Evolutionary conservation across 92 coral and sea anemone genomes (phyloP), one percentile per base, ranked within the genome.

Genomic region (Porites cylindrica): DNA sequence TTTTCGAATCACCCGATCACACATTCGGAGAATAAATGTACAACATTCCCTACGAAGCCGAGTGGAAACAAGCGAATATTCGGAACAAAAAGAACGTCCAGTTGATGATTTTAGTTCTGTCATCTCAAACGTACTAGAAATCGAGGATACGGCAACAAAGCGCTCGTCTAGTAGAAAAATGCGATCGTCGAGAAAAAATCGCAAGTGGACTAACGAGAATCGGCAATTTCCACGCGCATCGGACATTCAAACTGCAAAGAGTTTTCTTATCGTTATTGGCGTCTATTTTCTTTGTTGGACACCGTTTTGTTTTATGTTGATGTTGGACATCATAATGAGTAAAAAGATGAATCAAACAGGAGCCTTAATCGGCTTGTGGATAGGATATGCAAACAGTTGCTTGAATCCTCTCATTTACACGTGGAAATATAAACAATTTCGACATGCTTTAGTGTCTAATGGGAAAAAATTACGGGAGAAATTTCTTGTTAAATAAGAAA

Each of bases 341-440:
- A 51, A 52, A 21, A 90, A 78, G 63, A 53, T 68, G 10, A 76
- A 79, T n/a, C 77, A 80, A 14, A 74, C 82, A 82, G 87, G 74
- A 3, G 78, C 91, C 43, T 64, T 89, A 51, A 76, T 92, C 59
- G 86, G 84, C n/a, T 85, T 92, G 67, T 89, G 93, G 91, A 3
- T 86, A 1, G 95, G 93, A 11, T 92, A 89, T 61, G 60, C 75
- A 17, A 92, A 92, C 66, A 92, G 93, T 32, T 82, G 89, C 10
- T 53, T 89, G 7, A 92, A 92, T 38, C 95, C 95, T 18, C 8
- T 92, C 7, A 82, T 92, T 24, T 90, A 92, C 58, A 85, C 95
- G 1, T 89, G 93, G 93, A 92, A 92, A 19, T 92, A 92, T 85
- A 89, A 74, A n/a, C 89, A 85, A 68, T 92, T 92, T 38, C 76